Conservation (phyloP, 2,888 invertebrate species). For the Hirtodrosophila confusa region DNA sequence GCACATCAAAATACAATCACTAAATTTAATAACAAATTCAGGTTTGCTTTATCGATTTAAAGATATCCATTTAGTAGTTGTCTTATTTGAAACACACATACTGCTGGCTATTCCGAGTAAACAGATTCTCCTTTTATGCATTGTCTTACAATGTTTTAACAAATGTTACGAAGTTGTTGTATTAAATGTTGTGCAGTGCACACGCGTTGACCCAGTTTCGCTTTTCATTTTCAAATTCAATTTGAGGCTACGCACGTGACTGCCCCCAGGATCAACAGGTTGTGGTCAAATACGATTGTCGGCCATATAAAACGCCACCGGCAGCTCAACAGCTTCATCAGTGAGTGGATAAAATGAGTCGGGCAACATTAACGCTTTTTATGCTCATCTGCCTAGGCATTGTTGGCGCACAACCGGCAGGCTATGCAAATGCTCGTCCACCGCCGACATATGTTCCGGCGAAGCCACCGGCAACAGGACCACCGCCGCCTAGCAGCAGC, state of each 20-base stretch:
- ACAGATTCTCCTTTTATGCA: too few relatives aligned
- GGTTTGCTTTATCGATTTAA: too few relatives aligned
- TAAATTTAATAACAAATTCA: too few relatives aligned
- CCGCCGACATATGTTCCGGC: conserved; percentile 52
- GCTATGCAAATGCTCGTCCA: conserved; percentile 69
- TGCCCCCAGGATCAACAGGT: conserved; percentile 48
- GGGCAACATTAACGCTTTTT: conserved; percentile 29
- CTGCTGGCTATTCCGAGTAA: too few relatives aligned
- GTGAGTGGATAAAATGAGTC: conserved; percentile 46
- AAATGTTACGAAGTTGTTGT: neutral
- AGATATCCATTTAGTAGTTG: too few relatives aligned
- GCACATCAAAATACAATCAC: too few relatives aligned
- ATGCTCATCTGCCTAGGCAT: conserved; percentile 20
- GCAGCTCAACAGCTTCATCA: conserved; percentile 18
- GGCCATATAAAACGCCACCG: conserved; percentile 50
- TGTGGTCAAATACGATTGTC: conserved; percentile 50
- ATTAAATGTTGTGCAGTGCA: conserved; percentile 42
- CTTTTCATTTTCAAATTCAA: conserved; percentile 30
- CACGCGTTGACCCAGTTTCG: conserved; percentile 63
- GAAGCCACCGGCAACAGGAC: conserved; percentile 30
- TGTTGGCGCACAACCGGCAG: conserved; percentile 59
- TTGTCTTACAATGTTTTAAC: neutral
- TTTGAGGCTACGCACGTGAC: conserved; percentile 52
- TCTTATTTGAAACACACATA: too few relatives aligned
- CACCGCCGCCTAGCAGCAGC: conserved; percentile 34